Percentiles rank a stretch among this genome's conserved stretches.
Conservation (phyloP, 2,797 vertebrate species). For the Pangasius djambal region DNA sequence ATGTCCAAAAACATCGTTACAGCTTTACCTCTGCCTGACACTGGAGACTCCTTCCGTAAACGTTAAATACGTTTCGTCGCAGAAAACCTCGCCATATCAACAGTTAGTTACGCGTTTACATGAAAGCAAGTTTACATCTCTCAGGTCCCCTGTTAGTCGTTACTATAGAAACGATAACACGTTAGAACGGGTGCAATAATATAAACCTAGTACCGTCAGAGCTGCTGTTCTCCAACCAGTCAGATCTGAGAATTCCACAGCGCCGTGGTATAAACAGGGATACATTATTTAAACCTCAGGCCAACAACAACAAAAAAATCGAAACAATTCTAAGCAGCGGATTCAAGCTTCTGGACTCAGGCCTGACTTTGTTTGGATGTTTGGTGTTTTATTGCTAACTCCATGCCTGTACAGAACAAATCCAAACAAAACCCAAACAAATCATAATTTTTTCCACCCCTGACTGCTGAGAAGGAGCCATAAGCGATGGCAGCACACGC, state of each 20-base stretch:
- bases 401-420: background rate
- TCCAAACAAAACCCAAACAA: slow-evolving; percentile 17
- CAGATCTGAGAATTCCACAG: background rate
- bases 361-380: slow-evolving; percentile 2
- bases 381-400: background rate
- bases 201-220: background rate
- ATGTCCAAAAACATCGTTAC: background rate
- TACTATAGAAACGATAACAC: background rate
- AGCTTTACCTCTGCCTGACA: background rate
- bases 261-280: background rate
- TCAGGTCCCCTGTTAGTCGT: background rate
- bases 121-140: background rate
- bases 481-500: background rate
- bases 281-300: background rate
- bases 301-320: background rate
- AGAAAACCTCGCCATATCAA: background rate
- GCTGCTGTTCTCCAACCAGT: background rate
- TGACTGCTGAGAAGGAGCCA: background rate
- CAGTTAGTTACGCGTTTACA: no score
- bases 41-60: background rate
- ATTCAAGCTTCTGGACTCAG: background rate
- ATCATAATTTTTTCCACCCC: slow-evolving; percentile 11
- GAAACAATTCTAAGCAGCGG: background rate
- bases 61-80: background rate
- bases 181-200: background rate